Percentiles rank a stretch among this genome's conserved stretches.
phyloP scores from a whole-genome alignment of 2,888 invertebrate species.

The Adineta ricciae region DNA sequence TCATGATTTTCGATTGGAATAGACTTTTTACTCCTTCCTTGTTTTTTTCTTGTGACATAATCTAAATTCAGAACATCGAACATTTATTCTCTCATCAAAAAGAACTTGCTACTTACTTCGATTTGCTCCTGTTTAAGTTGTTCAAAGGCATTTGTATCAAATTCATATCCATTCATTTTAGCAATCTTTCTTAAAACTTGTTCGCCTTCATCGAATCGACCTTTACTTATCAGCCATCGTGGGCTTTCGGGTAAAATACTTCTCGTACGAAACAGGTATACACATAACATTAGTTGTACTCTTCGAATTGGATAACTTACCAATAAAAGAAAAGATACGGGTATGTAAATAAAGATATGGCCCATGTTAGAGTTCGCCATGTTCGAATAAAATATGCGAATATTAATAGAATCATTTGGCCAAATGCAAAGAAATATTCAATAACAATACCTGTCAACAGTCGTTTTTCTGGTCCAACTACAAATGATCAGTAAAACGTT shows the following conservation, averaged over 20 bases:
- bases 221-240: too few relatives aligned
- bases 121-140: too few relatives aligned
- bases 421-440: too few relatives aligned
- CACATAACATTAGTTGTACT: not conserved
- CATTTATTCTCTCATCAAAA: too few relatives aligned
- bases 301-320: conserved; percentile 37
- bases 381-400: conserved; percentile 31
- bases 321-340: conserved; percentile 15
- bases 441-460: conserved; percentile 20
- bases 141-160: not conserved
- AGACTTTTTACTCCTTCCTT: not conserved
- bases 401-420: too few relatives aligned
- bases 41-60: not conserved
- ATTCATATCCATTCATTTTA: conserved; percentile 10
- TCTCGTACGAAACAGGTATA: too few relatives aligned
- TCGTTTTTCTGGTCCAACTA: not conserved
- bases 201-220: not conserved
- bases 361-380: conserved; percentile 20
- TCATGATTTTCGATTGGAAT: not conserved
- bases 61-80: not conserved
- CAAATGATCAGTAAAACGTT: not conserved
- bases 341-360: not conserved
- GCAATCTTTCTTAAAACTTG: conserved; percentile 24
- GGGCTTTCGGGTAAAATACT: too few relatives aligned
- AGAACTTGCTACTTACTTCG: too few relatives aligned